Evolutionary conservation across 1,140 invertebrate genomes (phyloP), one percentile per base, ranked within the genome.

Genomic region (Heliothis virescens): DNA sequence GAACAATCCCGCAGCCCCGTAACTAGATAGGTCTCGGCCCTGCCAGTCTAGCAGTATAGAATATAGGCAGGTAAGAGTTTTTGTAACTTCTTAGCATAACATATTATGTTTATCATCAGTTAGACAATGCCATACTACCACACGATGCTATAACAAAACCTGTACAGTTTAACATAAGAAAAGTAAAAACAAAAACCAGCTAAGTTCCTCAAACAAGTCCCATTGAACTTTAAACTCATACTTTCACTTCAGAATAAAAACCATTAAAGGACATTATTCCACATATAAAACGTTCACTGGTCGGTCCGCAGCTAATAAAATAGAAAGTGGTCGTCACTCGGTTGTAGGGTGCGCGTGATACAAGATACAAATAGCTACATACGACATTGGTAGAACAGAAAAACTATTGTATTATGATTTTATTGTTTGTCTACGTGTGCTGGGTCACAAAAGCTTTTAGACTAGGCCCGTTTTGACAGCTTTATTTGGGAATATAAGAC

Each of bases 391-490:
- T 21, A 1, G 9, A 29, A 26, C 12, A 3, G 21, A 71, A 53
- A 55, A 29, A 71, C 48, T 53, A 52, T 53, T 71, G 67, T 71
- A 29, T 55, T 71, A 65, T 65, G n/a, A 65, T 65, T 48, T 29
- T 71, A 53, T 71, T 71, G 41, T n/a, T 12, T 53, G 13, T 26
- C 18, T 71, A 26, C 67, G 21, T 53, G 48, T 7, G 12, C 29
- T n/a, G 67, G 4, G 1, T 15, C 10, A 72, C 48, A 72, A 55
- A 26, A 26, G 21, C 10, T 13, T 26, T 59, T 11, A 26, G 21
- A 59, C 18, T 59, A 59, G 57, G 57, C 13, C 57, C 9, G 18
- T 55, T 55, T 3, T 55, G 2, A 55, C 2, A 16, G 52, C 52
- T 55, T 55, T 55, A 16, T 15, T 55, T 55, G 50, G 15, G 15